Conservation (phyloP, 2,888 invertebrate genomes). For the Sminthurinus aureus region DNA sequence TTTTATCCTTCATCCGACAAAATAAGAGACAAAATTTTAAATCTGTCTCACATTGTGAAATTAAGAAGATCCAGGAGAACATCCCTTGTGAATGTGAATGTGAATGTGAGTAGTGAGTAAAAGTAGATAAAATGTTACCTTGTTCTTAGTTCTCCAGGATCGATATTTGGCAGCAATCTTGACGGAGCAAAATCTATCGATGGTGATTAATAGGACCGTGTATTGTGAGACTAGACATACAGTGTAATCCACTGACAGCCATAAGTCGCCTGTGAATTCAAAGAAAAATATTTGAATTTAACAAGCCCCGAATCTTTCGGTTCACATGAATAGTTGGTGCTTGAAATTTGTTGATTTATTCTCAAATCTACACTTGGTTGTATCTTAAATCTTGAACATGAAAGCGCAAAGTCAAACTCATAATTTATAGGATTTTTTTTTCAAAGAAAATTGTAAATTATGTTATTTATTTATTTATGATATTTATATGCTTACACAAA, state of each 20-base stretch:
- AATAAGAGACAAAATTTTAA: too few species aligned
- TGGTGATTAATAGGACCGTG: conserved; percentile 97
- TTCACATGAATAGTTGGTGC: too few species aligned
- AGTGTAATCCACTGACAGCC: conserved; percentile 79
- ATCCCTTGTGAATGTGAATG: neutral
- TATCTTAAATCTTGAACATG: neutral
- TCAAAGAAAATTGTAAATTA: neutral
- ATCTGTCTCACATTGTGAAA: too few species aligned
- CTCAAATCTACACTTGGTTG: neutral
- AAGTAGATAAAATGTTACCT: conserved; percentile 78
- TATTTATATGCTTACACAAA: conserved; percentile 72
- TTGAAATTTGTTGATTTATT: too few species aligned
- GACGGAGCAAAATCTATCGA: conserved; percentile 98
- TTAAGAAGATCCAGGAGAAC: too few species aligned
- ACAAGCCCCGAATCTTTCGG: too few species aligned
- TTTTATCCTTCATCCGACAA: too few species aligned
- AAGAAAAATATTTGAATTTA: neutral
- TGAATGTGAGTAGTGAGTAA: conserved; percentile 67
- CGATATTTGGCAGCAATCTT: conserved; percentile 97
- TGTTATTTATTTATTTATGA: neutral
- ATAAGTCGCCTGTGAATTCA: neutral
- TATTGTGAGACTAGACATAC: conserved; percentile 99
- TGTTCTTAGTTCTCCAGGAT: conserved; percentile 93
- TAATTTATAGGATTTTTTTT: neutral
- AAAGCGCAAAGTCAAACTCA: neutral